Evolutionary conservation across 2,113 vertebrate species (phyloP), one percentile per base, ranked within the genome.

Genomic region (Andinoacara biseriatus): DNA sequence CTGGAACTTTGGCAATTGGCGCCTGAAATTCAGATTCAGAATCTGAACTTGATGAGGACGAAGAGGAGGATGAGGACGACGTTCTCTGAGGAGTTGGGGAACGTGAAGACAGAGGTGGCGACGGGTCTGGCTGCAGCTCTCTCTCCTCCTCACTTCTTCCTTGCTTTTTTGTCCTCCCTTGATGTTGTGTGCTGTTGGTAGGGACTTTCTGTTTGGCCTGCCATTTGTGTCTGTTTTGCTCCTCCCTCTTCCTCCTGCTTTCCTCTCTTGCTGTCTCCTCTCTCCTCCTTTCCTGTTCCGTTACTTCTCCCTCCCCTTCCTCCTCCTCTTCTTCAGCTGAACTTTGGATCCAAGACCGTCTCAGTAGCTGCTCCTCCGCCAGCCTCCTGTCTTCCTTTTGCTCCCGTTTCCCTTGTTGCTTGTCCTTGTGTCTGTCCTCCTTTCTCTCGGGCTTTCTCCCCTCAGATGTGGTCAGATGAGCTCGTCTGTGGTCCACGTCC

Each of bases 1-100:
- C 93, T 0, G 93, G 93, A 0, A 92, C 95, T 91, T 97, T 97
- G 89, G 95, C 83, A 86, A 95, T 84, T 0, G 87, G 86, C 18
- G 91, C 87, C 31, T 74, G 92, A 20, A 59, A 93, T 84, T 96
- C 95, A 38, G 95, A 96, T 82, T 98, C 97, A 2, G 96, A 97
- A 60, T 97, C 96, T 0, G 96, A 97, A 75, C 94, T 95, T 0
- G 96, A 97, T 60, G 96, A 96, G 49, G 91, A 92, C 6, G 96
- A 96, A 0, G 95, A 92, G 0, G 96, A 97, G 17, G 91, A 93
- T 10, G 93, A 91, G 14, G 92, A 90, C 14, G 91, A 89, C 3
- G 67, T 95, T 95, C 78, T 84, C 14, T 77, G 86, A 20, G 92
- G 92, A 89, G 88, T 86, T 38, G 91, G 88, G 20, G 93, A 96